Percentiles rank a stretch among this genome's conserved stretches.
Conservation (phyloP, 2,888 invertebrate genomes). For the Tanypteryx hageni region DNA sequence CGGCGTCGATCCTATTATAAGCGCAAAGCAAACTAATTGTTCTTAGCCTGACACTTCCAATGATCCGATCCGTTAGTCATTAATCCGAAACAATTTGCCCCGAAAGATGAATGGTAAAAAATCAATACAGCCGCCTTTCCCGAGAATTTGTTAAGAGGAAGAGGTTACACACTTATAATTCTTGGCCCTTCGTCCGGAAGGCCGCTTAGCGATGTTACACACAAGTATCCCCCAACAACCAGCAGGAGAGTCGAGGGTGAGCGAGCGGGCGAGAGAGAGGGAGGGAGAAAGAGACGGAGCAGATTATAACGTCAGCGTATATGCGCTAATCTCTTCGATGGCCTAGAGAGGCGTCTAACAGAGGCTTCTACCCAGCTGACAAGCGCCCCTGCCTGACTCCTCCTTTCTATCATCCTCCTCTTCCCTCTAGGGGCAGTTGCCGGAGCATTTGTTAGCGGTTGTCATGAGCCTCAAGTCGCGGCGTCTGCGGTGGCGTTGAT, state of each 20-base stretch:
- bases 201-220: conserved; percentile 5
- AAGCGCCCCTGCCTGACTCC: conserved; percentile 34
- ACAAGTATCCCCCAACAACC: background rate
- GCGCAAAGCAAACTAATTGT: too few species aligned
- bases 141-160: background rate
- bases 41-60: background rate
- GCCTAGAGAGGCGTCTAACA: conserved; percentile 61
- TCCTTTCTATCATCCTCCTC: background rate
- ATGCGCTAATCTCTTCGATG: conserved; percentile 54
- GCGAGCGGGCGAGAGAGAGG: background rate
- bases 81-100: background rate
- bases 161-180: background rate
- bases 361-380: conserved; percentile 43
- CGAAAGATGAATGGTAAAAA: background rate
- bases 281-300: background rate
- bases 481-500: conserved; percentile 63
- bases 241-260: background rate
- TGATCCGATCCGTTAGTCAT: background rate
- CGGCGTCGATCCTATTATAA: too few species aligned
- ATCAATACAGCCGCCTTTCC: background rate
- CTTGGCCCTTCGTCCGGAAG: background rate
- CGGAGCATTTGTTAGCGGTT: conserved; percentile 62
- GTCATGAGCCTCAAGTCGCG: conserved; percentile 49
- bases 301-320: conserved; percentile 60
- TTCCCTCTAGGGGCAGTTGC: conserved; percentile 58